phyloP scores from a whole-genome alignment of 1,140 invertebrate species.

The Cheumatopsyche charites region DNA sequence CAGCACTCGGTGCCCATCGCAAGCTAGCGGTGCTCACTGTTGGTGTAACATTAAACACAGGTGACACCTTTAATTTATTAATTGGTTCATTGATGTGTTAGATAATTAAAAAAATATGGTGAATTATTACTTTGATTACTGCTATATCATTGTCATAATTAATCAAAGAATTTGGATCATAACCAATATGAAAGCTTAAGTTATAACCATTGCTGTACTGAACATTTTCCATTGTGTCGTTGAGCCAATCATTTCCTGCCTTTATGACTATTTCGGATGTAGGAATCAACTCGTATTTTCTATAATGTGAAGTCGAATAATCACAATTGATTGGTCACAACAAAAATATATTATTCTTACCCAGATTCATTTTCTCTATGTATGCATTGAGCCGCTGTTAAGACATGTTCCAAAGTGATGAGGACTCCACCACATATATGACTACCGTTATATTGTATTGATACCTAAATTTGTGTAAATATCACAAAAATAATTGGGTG shows the following conservation, averaged over 20 bases:
- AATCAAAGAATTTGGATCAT: not conserved
- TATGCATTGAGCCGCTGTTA: conserved; percentile 47
- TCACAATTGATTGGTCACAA: not conserved
- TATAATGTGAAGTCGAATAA: not conserved
- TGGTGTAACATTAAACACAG: not conserved
- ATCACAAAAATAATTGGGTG: not conserved
- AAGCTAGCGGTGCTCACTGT: not conserved
- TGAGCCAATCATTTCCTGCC: not conserved
- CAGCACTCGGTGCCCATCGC: not conserved
- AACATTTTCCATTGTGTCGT: not conserved
- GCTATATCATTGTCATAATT: conserved; percentile 15
- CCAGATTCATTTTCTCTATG: conserved; percentile 1
- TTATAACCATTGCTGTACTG: not conserved
- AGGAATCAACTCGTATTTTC: not conserved
- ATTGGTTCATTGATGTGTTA: not conserved
- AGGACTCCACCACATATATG: conserved; percentile 42
- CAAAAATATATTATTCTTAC: not conserved
- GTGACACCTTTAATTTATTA: not conserved
- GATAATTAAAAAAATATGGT: not conserved
- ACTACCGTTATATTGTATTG: conserved; percentile 9
- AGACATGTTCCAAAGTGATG: conserved; percentile 39
- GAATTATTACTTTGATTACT: conserved; percentile 13
- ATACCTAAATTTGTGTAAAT: not conserved
- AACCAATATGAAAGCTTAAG: not conserved
- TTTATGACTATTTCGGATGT: not conserved